Conservation (phyloP, 1,140 invertebrate genomes). For the Aphis gossypii region DNA sequence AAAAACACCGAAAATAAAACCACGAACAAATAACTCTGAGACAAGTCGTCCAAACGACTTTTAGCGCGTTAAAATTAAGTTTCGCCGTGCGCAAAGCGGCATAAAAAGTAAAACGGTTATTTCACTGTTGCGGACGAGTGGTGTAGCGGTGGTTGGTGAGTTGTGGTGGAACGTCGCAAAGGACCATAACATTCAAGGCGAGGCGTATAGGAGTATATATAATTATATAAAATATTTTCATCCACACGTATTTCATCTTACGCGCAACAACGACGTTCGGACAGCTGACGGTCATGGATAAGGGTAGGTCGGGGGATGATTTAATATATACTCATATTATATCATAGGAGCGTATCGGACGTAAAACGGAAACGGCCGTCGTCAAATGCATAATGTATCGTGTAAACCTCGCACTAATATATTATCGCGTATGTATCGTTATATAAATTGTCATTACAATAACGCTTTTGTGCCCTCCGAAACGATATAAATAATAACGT, state of each 20-base stretch:
- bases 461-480: neutral
- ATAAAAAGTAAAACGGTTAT: slow-evolving; percentile 2
- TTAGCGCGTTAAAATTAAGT: neutral
- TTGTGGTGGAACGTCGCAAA: too few relatives aligned
- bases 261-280: too few relatives aligned
- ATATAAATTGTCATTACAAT: neutral
- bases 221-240: slow-evolving; percentile 12
- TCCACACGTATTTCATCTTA: neutral
- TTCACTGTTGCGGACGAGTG: neutral
- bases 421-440: neutral
- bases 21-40: neutral
- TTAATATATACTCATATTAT: neutral
- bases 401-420: neutral
- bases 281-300: neutral
- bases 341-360: neutral
- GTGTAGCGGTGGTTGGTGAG: too few relatives aligned
- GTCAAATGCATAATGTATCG: neutral
- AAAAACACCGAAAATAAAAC: slow-evolving; percentile 8
- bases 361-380: neutral
- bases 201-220: neutral
- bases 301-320: neutral
- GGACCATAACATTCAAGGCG: neutral
- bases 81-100: neutral
- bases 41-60: neutral
- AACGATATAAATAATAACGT: neutral